Conservation (phyloP, 1,140 invertebrate genomes). For the Cardiocondyla obscurior region DNA sequence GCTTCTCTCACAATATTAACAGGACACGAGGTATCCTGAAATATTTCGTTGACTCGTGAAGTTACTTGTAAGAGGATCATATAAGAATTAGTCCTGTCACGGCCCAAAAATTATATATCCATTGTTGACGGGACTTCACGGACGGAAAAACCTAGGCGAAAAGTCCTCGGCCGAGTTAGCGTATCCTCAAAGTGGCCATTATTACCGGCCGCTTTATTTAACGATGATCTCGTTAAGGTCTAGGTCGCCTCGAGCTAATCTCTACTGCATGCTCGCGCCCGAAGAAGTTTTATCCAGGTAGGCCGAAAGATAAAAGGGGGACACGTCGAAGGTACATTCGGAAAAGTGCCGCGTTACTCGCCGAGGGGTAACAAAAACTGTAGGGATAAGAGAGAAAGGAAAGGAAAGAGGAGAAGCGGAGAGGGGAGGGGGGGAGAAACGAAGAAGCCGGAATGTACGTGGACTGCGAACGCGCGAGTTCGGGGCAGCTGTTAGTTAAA, state of each 20-base stretch:
- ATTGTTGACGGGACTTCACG: not conserved
- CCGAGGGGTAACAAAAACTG: conserved; percentile 14
- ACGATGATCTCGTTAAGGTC: not conserved
- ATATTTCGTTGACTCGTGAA: not conserved
- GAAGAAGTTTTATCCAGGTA: conserved; percentile 45
- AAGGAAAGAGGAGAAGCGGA: not conserved
- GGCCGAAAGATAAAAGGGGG: conserved; percentile 8
- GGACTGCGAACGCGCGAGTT: conserved; percentile 70
- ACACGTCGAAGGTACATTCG: not conserved
- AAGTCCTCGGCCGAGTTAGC: too few relatives aligned
- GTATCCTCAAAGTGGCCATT: not conserved
- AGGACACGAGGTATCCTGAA: not conserved
- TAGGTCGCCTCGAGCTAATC: not conserved
- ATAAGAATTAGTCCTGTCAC: not conserved
- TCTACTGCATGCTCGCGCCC: not conserved
- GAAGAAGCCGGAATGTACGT: conserved; percentile 66
- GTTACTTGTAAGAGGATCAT: conserved; percentile 1
- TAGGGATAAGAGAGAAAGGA: not conserved
- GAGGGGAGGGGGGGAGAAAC: not conserved
- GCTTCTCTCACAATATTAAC: not conserved
- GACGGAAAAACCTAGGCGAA: not conserved
- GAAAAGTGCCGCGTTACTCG: conserved; percentile 6
- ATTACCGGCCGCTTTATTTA: not conserved
- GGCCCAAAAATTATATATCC: not conserved
- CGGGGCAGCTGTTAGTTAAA: conserved; percentile 80